Conservation (phyloP, 2,113 vertebrate species). For the Peucedramus taeniatus region DNA sequence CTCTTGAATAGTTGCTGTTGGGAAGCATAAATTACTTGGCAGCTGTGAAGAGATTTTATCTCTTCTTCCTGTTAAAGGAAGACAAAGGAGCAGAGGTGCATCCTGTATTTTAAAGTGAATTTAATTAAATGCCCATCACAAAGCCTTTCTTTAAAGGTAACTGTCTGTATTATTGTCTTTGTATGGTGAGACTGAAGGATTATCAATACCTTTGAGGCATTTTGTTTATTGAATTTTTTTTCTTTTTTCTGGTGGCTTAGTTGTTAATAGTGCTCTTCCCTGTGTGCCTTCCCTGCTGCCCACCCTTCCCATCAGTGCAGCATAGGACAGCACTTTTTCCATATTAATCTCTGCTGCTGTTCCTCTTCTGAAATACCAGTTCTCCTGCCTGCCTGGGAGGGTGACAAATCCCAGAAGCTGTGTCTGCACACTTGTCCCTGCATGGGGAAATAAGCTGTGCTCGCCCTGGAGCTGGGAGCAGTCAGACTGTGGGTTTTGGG, state of each 20-base stretch:
- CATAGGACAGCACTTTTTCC: not conserved
- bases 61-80: not conserved
- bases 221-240: not conserved
- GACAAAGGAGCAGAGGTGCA: not conserved
- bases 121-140: constrained; percentile 4
- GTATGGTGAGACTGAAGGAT: not conserved
- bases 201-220: not conserved
- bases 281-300: not conserved
- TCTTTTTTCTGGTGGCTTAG: not conserved
- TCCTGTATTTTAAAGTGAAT: not conserved
- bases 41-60: not conserved
- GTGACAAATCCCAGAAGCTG: not conserved
- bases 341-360: not conserved
- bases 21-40: not conserved
- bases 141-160: not conserved
- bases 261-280: not conserved
- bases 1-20: not conserved
- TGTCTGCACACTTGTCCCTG: not conserved
- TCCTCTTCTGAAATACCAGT: not conserved
- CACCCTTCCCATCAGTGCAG: not conserved
- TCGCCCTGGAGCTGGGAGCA: not conserved
- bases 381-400: not conserved
- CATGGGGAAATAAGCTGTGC: not conserved
- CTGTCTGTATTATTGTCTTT: not conserved
- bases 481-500: not conserved